Base-by-base conservation (phyloP, 2,888 invertebrate species). In the Protonemura montana region DNA sequence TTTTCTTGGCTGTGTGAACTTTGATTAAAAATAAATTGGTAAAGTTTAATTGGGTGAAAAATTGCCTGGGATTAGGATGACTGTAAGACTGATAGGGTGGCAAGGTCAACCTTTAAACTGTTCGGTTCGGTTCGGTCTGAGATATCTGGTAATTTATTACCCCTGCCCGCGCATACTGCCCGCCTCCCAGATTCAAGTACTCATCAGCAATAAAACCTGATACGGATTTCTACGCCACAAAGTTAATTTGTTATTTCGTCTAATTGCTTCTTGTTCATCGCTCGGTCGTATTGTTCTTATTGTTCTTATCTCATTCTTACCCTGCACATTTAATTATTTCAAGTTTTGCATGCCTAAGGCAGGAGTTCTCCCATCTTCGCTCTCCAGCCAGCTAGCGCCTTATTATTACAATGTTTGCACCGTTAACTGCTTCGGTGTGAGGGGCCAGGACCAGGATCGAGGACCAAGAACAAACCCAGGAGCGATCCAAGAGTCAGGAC, bases 11-110 rank as follows among this genome's bases (percentile, higher is more conserved):
- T 59, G n/a, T 2, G 35, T 82, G 82, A 82, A 82, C 82, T 82
- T 82, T 82, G 82, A 82, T 82, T 82, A 82, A 82, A 82, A 82
- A 82, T 82, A 82, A 82, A 82, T 82, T 82, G 82, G 82, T 41
- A 82, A 82, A 82, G 82, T 82, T 82, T 82, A 82, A 82, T 82
- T 82, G 82, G 25, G 82, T 82, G 82, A 82, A 82, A 82, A 82
- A 82, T 82, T 82, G 42, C 35, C 35, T 81, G 30, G 30, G 81
- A 81, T 81, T 81, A 81, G 81, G 30, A 81, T n/a, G 29, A 30
- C 29, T 29, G 28, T 27, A 30, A 30, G 81, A 81, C 27, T 29
- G 81, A 81, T 81, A 81, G 81, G 29, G 26, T 59, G 2, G 78
- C 78, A 81, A 81, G 81, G 81, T 81, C 81, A 81, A 29, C 27